Evolutionary conservation across 2,888 invertebrate genomes (phyloP).

Genomic region (Diarsia mendica): DNA sequence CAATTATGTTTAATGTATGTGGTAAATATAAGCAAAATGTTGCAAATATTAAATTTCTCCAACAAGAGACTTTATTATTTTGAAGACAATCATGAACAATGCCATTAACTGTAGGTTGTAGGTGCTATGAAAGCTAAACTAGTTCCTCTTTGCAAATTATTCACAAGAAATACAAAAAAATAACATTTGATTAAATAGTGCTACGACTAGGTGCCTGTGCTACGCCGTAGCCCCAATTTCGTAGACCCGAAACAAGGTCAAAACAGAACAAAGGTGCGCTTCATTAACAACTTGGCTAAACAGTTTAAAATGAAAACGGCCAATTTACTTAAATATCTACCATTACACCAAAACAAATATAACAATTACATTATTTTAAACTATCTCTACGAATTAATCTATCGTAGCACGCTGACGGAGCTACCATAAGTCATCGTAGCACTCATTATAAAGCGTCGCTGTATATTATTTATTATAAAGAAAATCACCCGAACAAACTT

Average conservation of each 20-base stretch:
- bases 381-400: conserved; percentile 45
- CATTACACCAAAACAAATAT: conserved; percentile 33
- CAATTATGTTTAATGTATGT: conserved; percentile 38
- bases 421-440: conserved; percentile 72
- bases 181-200: not conserved
- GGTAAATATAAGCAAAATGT: conserved; percentile 21
- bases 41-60: not conserved
- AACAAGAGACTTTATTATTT: not conserved
- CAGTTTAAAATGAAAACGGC: conserved; percentile 8
- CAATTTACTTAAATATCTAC: conserved; percentile 13
- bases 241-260: conserved; percentile 29
- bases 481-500: conserved; percentile 76
- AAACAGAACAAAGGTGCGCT: conserved; percentile 30
- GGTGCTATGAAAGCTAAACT: not conserved
- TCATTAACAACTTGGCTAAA: conserved; percentile 25
- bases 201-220: conserved; percentile 18
- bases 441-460: conserved; percentile 73
- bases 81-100: not conserved
- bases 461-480: conserved; percentile 79
- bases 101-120: not conserved
- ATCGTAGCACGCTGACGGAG: conserved; percentile 34
- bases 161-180: not conserved
- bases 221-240: conserved; percentile 51
- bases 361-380: conserved; percentile 18
- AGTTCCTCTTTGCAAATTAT: not conserved